Conservation (phyloP, 2,797 vertebrate genomes). For the Tauraco hartlaubi region DNA sequence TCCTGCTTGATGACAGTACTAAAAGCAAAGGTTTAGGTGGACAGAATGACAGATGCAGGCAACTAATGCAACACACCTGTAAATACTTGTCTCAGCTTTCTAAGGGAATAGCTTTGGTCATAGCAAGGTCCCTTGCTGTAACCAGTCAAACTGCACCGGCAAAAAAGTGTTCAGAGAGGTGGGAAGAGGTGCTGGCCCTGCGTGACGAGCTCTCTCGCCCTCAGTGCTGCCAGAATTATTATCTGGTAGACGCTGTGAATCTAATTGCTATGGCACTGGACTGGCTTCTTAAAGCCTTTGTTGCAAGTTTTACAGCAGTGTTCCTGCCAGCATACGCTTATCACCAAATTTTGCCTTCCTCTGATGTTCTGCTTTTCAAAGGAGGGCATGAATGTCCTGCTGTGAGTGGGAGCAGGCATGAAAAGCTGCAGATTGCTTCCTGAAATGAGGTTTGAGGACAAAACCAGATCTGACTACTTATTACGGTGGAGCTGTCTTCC, state of each 20-base stretch:
- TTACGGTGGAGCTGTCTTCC: neutral
- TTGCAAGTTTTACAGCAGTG: neutral
- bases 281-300: constrained; percentile 11
- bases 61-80: neutral
- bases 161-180: neutral
- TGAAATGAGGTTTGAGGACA: constrained; percentile 15
- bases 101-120: neutral
- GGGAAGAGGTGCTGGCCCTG: neutral
- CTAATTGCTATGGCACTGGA: neutral
- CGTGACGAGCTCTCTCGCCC: neutral
- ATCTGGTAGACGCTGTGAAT: neutral
- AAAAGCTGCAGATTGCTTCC: constrained; percentile 28
- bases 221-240: neutral
- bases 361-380: constrained; percentile 29
- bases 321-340: neutral
- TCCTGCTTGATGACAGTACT: fast-evolving
- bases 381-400: neutral
- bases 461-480: neutral
- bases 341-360: constrained; percentile 23
- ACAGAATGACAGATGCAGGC: neutral
- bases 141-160: neutral
- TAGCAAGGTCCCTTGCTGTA: neutral
- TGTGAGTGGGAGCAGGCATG: neutral
- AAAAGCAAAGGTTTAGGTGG: neutral
- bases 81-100: neutral